phyloP scores from a whole-genome alignment of 2,797 vertebrate species.

The Eulemur mongoz region DNA sequence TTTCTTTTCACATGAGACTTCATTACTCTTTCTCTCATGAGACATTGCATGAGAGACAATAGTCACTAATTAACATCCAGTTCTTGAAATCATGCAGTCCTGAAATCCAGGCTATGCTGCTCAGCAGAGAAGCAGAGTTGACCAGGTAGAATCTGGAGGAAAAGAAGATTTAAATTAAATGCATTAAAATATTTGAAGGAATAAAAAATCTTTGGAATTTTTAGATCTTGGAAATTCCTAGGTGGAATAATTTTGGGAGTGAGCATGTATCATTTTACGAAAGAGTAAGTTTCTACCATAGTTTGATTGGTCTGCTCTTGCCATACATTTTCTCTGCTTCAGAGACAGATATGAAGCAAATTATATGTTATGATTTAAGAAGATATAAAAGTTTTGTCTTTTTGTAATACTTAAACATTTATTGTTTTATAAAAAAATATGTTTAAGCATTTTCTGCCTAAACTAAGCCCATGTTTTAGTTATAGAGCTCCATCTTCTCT shows the following conservation, averaged over 20 bases:
- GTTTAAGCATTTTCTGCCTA: neutral
- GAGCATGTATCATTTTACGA: fast-evolving
- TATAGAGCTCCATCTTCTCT: neutral
- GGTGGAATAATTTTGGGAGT: neutral
- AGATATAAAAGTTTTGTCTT: neutral
- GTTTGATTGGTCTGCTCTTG: too few species aligned
- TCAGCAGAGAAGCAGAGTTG: neutral
- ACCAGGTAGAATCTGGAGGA: neutral
- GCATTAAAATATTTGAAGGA: neutral
- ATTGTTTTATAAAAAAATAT: neutral
- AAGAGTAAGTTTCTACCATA: fast-evolving
- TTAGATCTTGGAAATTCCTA: neutral
- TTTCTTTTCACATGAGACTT: neutral
- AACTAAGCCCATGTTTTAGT: neutral
- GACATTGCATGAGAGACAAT: neutral
- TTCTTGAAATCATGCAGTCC: neutral
- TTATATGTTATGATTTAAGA: neutral
- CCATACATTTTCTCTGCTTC: neutral
- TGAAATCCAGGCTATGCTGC: neutral
- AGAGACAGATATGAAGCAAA: neutral
- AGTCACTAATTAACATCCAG: neutral
- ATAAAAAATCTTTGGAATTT: neutral
- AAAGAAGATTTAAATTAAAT: neutral
- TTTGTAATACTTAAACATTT: neutral
- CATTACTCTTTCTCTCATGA: neutral